phyloP scores from a whole-genome alignment of 2,888 invertebrate species.

The Chymomyza fuscimana region DNA sequence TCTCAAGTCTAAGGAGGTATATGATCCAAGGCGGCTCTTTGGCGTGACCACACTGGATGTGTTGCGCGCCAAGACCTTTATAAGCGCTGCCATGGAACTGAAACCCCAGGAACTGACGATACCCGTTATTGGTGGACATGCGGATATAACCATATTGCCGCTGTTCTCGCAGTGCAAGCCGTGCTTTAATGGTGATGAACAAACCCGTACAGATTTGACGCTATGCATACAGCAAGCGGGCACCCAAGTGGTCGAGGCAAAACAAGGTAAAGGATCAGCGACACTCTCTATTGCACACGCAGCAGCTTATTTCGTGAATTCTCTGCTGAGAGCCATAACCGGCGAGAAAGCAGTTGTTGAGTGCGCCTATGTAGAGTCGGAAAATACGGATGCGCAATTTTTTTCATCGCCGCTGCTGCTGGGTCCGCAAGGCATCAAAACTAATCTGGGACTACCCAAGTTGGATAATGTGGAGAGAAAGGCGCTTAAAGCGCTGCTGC shows the following conservation, averaged over 20 bases:
- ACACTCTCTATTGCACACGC: constrained; percentile 99
- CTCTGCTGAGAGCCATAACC: constrained; percentile 89
- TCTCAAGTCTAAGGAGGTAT: constrained; percentile 86
- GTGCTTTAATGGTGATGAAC: constrained; percentile 86
- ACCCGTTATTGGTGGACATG: constrained; percentile 98
- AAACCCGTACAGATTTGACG: constrained; percentile 89
- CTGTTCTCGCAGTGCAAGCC: constrained; percentile 94
- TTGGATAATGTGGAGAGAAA: constrained; percentile 88
- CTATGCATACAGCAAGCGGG: constrained; percentile 97
- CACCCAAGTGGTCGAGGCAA: constrained; percentile 92
- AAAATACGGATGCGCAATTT: constrained; percentile 90
- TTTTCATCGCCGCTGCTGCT: constrained; percentile 94
- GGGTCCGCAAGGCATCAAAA: constrained; percentile 88
- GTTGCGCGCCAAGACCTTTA: constrained; percentile 94
- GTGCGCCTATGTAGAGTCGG: constrained; percentile 93
- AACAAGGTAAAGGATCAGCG: constrained; percentile 97
- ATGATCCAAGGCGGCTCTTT: constrained; percentile 92
- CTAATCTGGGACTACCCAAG: constrained; percentile 92
- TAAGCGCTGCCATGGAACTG: constrained; percentile 91
- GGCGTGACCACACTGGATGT: constrained; percentile 98
- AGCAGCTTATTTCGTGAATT: constrained; percentile 91
- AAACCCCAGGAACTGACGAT: constrained; percentile 89
- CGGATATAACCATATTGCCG: constrained; percentile 97
- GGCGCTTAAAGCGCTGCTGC: constrained; percentile 90
- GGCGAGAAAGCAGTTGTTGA: constrained; percentile 89